These are phyloP conservation scores for Belgica antarctica DNA, from an alignment of 2,888 invertebrate species.

Conservation along the genomic window DNA sequence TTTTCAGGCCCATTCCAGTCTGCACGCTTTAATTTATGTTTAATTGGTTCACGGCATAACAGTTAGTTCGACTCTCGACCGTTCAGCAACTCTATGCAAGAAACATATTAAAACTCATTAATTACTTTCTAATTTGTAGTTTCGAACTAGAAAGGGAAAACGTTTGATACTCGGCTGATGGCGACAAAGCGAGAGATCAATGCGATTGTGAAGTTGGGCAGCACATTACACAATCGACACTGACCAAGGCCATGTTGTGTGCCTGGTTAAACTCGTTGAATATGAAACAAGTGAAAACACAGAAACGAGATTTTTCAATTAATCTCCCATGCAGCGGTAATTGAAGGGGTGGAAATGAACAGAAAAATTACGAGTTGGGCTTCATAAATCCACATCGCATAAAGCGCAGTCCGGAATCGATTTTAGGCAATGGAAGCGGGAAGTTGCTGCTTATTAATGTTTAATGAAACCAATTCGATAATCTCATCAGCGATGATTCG, in stretches of 20 bases:
- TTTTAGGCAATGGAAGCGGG: constrained; percentile 2
- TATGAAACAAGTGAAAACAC: neutral
- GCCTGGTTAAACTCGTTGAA: no score
- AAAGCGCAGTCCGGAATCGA: neutral
- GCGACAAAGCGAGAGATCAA: neutral
- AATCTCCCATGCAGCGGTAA: neutral
- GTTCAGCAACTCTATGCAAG: neutral
- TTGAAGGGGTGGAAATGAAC: neutral
- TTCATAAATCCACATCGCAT: neutral
- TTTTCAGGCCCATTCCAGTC: constrained; percentile 11
- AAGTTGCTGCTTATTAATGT: no score
- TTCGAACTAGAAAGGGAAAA: neutral
- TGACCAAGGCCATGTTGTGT: constrained; percentile 5
- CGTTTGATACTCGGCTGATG: neutral
- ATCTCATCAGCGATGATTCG: no score
- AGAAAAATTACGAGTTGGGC: neutral
- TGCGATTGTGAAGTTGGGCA: no score
- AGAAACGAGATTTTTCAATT: constrained; percentile 11
- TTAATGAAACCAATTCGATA: no score
- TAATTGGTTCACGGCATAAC: neutral
- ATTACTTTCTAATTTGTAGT: constrained; percentile 6
- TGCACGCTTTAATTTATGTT: neutral
- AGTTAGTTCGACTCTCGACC: neutral
- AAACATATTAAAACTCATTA: neutral
- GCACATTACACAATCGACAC: neutral